Evolutionary conservation across 2,888 invertebrate species (phyloP), one percentile per base, ranked within the genome.

Genomic region (Philereme transversata): DNA sequence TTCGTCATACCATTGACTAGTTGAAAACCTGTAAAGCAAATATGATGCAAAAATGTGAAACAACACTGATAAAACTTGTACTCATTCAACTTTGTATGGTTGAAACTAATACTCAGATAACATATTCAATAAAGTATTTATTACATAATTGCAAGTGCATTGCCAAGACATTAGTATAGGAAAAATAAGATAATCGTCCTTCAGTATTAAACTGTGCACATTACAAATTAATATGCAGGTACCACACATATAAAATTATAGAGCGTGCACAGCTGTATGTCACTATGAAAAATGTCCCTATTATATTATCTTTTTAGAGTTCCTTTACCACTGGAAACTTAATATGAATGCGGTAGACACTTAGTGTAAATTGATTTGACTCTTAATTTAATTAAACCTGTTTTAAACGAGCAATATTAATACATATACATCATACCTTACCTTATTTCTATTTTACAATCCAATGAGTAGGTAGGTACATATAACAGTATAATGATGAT

Each of bases 1-100:
- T 81, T 96, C 96, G 87, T 97, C 96, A 86, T 95, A 95, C 97
- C 97, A 97, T 72, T 95, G 95, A 87, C 96, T 97, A 80, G 95
- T 94, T 76, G 93, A 93, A 87, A 98, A 96, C 79, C 96, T 96
- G 87, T 64, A 76, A 69, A 47, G 10, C 34, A 41, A 43, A 38
- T 1, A 6, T 38, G 36, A 7, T 38, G 36, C 5, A 38, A 6
- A 38, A 38, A 38, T 38, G 36, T 38, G 36, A 1, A 38, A 38
- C 5, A 1, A 38, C 36, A 38, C 43, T 43, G 43, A n/a, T 43
- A 51, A 38, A 50, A 45, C 22, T 22, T 10, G 5, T 38, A 22
- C 50, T 45, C 8, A 38, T 11, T 40, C 33, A 46, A 57, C 51
- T 57, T 56, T 50, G 56, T 45, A 56, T 43, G 40, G 5, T 48